phyloP scores from a whole-genome alignment of 2,113 vertebrate species.

The Ceuthmochares aereus region DNA sequence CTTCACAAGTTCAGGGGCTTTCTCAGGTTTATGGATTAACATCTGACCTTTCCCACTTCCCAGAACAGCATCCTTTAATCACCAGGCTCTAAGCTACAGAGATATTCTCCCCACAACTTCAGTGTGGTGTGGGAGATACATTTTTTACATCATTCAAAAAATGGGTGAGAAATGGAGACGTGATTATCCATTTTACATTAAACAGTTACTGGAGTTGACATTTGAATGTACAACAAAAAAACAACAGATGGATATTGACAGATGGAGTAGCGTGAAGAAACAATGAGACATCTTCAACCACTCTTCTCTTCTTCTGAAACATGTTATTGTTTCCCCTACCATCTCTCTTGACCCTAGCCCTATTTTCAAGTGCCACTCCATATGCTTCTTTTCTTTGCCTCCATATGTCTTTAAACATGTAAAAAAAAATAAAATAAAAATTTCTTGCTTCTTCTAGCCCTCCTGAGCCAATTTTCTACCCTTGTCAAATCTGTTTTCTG shows the following conservation, averaged over 20 bases:
- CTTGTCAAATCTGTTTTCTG: neutral
- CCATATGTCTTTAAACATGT: slow-evolving; percentile 47
- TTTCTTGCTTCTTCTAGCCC: neutral
- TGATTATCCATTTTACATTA: slow-evolving; percentile 53
- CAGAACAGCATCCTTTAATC: slow-evolving; percentile 57
- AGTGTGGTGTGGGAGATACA: neutral
- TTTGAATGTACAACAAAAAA: slow-evolving; percentile 61
- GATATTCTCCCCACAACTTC: neutral
- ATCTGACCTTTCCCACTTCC: slow-evolving; percentile 59
- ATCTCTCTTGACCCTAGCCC: slow-evolving; percentile 45
- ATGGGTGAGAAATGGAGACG: slow-evolving; percentile 14
- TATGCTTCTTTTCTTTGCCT: slow-evolving; percentile 58
- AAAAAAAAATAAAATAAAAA: neutral
- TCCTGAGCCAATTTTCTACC: neutral
- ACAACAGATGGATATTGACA: slow-evolving; percentile 70
- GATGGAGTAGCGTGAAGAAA: slow-evolving; percentile 65
- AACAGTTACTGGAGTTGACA: slow-evolving; percentile 59
- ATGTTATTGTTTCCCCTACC: slow-evolving; percentile 66
- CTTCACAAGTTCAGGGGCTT: slow-evolving; percentile 36
- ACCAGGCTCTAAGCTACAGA: neutral
- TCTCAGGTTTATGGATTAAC: slow-evolving; percentile 62
- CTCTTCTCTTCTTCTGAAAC: slow-evolving; percentile 44
- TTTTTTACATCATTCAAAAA: neutral
- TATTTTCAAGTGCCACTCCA: slow-evolving; percentile 44
- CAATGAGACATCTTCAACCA: slow-evolving; percentile 62